These are phyloP conservation scores for Diabrotica balteata DNA, from an alignment of 2,888 invertebrate genomes.

Conservation along the genomic window DNA sequence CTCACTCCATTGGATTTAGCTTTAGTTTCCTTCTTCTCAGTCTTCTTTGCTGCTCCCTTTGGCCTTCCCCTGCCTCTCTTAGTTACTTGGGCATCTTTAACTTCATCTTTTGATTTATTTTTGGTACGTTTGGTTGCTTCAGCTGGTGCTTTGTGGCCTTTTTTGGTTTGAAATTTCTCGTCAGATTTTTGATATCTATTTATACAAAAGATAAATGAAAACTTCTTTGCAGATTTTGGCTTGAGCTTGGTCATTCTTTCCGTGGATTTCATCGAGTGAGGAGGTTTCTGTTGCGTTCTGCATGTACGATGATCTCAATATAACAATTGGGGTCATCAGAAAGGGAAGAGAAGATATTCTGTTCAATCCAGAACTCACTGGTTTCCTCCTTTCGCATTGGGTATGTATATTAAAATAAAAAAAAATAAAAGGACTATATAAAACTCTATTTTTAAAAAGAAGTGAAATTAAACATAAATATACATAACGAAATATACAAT, in stretches of 20 bases:
- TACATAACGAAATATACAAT: too few species aligned
- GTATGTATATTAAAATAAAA: too few species aligned
- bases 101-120: slow-evolving; percentile 27
- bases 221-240: too few species aligned
- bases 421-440: too few species aligned
- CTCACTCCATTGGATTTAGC: slow-evolving; percentile 35
- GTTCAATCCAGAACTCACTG: too few species aligned
- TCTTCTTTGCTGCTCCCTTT: slow-evolving; percentile 31
- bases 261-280: not conserved
- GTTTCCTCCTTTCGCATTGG: too few species aligned
- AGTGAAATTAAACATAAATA: too few species aligned
- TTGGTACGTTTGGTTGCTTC: slow-evolving; percentile 35
- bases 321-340: too few species aligned
- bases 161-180: slow-evolving; percentile 37
- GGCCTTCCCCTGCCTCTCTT: slow-evolving; percentile 36
- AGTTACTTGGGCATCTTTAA: slow-evolving; percentile 33
- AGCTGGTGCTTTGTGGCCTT: slow-evolving; percentile 34
- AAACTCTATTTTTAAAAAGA: too few species aligned
- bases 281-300: not conserved
- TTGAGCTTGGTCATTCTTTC: slow-evolving; percentile 1
- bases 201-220: too few species aligned
- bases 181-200: slow-evolving; percentile 34
- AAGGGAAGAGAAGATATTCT: too few species aligned
- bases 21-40: slow-evolving; percentile 26
- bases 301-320: too few species aligned